Evolutionary conservation across 2,888 invertebrate species (phyloP), one percentile per base, ranked within the genome.

Genomic region (Hedya salicella): DNA sequence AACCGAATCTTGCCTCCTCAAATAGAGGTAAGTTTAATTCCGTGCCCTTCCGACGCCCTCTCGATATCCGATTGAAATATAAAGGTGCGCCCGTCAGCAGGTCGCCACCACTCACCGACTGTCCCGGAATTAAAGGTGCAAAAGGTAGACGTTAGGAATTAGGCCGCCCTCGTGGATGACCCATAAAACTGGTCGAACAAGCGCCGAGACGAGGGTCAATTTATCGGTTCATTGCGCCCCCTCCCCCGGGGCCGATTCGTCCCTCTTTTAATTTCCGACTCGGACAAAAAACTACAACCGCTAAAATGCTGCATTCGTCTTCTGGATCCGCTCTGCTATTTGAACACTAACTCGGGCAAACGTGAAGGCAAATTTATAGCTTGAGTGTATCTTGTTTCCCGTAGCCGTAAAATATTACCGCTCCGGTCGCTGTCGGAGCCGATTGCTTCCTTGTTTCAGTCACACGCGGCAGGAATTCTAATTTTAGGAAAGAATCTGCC

Each of bases 181-280:
- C 67, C 59, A 54, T 64, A 67, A 67, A 69, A 68, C 54, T 68
- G 52, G 62, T 66, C 59, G 53, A 61, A 66, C 52, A 63, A 62
- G 65, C 54, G 62, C 42, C 56, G 64, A 50, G 62, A 65, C 69
- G 61, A 60, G 67, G 69, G 69, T 64, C 71, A 72, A 72, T 72
- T 72, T 72, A 71, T 70, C 71, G 72, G 69, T 68, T 66, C 66
- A 64, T 63, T 64, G 69, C 67, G 64, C 66, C 54, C 59, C 65
- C 61, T 59, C 70, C 71, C 69, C 46, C 11, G 70, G 68, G 70
- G 54, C 44, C 60, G 42, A 69, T 70, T 65, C 66, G 67, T 66
- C 66, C 68, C 68, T 68, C 60, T 74, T 73, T 73, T 72, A 70
- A 73, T 73, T 74, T 71, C 73, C 71, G 68, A 69, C 60, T 50